A percentile compares a stretch with the other conserved stretches of the same genome.
phyloP scores from a whole-genome alignment of 2,888 invertebrate genomes.

The Tethea ocularis region DNA sequence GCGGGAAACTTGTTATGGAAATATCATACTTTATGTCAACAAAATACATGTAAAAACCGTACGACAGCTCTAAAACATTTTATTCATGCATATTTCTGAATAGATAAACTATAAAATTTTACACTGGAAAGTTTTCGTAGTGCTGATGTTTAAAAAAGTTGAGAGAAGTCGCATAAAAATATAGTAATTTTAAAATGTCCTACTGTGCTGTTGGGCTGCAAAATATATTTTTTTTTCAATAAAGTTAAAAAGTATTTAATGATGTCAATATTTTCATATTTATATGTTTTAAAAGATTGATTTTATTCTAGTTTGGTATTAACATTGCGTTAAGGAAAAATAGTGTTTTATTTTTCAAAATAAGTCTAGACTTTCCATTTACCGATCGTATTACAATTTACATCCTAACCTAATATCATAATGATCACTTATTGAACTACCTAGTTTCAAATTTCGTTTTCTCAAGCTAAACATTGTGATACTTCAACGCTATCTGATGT shows the following conservation, averaged over 20 bases:
- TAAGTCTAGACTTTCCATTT: not conserved
- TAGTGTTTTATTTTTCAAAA: no score
- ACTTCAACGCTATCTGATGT: not conserved
- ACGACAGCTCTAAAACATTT: not conserved
- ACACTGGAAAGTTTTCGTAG: not conserved
- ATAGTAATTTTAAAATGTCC: not conserved
- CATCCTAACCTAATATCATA: not conserved
- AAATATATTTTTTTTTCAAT: not conserved
- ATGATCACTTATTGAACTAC: not conserved
- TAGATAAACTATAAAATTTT: not conserved
- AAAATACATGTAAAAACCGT: not conserved
- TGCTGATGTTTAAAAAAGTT: not conserved
- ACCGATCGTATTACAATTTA: not conserved
- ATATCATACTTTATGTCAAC: not conserved
- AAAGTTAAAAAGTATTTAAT: not conserved
- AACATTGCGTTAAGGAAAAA: no score
- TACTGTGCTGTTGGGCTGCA: not conserved
- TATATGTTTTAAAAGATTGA: no score
- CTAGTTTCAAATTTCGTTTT: not conserved
- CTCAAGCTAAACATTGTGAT: not conserved
- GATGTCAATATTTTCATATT: no score
- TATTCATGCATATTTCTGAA: constrained; percentile 1
- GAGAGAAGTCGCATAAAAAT: no score
- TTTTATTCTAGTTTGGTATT: no score
- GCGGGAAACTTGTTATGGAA: constrained; percentile 11